These are phyloP conservation scores for Mesorhabditis belari DNA, from an alignment of 2,888 invertebrate species.

Conservation along the genomic window DNA sequence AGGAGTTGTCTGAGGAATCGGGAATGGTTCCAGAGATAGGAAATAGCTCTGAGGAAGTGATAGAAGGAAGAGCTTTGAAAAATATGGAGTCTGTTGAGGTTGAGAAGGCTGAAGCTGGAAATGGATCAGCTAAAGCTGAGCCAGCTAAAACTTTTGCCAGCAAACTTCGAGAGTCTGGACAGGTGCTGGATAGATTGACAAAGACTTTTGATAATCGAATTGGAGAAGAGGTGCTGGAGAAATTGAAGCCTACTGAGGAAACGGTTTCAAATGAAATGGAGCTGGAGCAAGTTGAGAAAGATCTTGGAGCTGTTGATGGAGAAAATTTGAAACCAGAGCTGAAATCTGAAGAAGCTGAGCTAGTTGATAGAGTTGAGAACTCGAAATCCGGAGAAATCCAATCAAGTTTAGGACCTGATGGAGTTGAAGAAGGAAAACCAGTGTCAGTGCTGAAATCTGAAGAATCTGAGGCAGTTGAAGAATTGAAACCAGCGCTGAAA, in stretches of 20 bases:
- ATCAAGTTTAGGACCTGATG: slow-evolving; percentile 1
- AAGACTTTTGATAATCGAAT: slow-evolving; percentile 1
- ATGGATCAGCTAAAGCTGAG: too few species aligned
- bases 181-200: too few species aligned
- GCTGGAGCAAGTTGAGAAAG: slow-evolving; percentile 6
- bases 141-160: too few species aligned
- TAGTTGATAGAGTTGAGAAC: not conserved
- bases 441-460: too few species aligned
- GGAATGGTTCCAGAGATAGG: slow-evolving; percentile 4
- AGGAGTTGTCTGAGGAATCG: not conserved
- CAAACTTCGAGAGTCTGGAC: too few species aligned
- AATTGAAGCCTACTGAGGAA: slow-evolving; percentile 3
- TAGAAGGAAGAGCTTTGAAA: not conserved
- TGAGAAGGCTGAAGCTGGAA: slow-evolving; percentile 8
- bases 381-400: slow-evolving; percentile 2
- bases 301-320: too few species aligned
- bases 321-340: too few species aligned
- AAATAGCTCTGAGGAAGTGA: not conserved
- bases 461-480: too few species aligned
- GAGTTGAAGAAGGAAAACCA: not conserved
- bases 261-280: slow-evolving; percentile 3
- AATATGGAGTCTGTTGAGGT: slow-evolving; percentile 8
- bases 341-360: not conserved
- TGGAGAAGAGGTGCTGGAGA: not conserved
- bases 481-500: too few species aligned